A percentile compares a stretch with the other conserved stretches of the same genome.
phyloP scores from a whole-genome alignment of 2,113 vertebrate species.

The Archocentrus centrarchus region DNA sequence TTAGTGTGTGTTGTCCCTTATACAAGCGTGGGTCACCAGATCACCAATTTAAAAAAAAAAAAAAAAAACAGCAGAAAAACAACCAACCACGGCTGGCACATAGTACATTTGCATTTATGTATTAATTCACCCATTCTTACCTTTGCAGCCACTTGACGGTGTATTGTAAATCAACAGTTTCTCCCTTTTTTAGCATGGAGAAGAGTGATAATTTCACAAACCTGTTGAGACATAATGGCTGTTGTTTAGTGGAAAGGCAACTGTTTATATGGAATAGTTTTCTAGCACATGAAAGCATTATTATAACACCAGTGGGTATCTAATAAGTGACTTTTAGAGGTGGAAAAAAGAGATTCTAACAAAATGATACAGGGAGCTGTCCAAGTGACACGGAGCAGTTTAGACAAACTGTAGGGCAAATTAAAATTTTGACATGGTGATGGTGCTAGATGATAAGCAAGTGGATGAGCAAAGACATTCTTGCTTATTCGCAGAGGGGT shows the following conservation, averaged over 20 bases:
- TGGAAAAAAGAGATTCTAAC: background rate
- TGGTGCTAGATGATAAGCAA: background rate
- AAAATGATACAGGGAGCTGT: background rate
- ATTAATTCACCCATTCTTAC: slow-evolving; percentile 26
- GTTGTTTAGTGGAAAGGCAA: background rate
- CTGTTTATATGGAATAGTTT: background rate
- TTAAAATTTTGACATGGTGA: background rate
- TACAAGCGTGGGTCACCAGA: slow-evolving; percentile 48
- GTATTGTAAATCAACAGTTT: slow-evolving; percentile 14
- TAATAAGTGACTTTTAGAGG: background rate
- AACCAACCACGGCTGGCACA: slow-evolving; percentile 10
- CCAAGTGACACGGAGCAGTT: background rate
- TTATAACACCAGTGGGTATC: background rate
- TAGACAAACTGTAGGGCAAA: background rate
- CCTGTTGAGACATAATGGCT: slow-evolving; percentile 2
- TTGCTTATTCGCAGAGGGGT: background rate
- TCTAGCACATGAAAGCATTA: background rate
- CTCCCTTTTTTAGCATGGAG: background rate
- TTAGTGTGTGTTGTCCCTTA: slow-evolving; percentile 30
- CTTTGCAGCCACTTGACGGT: slow-evolving; percentile 24
- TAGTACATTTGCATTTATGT: slow-evolving; percentile 33
- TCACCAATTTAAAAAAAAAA: slow-evolving; percentile 48
- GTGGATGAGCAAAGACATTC: background rate
- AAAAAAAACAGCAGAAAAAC: slow-evolving; percentile 52
- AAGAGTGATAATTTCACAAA: background rate